Percentiles rank a stretch among this genome's conserved stretches.
These are phyloP conservation scores for Datnioides undecimradiatus DNA, from an alignment of 2,113 vertebrate genomes.

Conservation along the genomic window DNA sequence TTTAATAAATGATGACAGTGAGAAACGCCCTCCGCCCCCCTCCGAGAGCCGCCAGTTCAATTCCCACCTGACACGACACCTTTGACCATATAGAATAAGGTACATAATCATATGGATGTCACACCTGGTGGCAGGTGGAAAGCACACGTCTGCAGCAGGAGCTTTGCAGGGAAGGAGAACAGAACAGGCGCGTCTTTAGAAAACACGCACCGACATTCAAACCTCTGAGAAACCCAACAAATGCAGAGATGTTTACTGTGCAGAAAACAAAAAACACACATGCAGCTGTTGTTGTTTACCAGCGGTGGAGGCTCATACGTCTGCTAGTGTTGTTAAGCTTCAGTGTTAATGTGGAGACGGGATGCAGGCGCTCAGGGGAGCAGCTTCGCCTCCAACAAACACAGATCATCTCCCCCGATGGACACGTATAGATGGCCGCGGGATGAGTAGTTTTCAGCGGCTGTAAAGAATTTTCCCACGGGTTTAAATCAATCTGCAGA, in stretches of 20 bases:
- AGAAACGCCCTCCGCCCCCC: conserved; percentile 25
- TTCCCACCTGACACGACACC: conserved; percentile 69
- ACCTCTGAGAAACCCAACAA: background rate
- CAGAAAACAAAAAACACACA: too few relatives aligned
- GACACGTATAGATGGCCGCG: background rate
- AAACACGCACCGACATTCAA: background rate
- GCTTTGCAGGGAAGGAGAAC: background rate
- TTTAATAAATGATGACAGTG: conserved; percentile 41
- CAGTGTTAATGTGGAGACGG: background rate
- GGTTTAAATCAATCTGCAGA: conserved; percentile 8
- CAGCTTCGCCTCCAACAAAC: background rate
- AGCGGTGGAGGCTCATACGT: conserved; percentile 1
- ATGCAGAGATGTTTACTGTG: background rate
- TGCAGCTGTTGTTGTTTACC: background rate
- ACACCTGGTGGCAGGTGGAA: conserved; percentile 38
- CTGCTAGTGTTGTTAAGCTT: conserved; percentile 11
- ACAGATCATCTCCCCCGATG: background rate
- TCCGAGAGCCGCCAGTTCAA: conserved; percentile 44
- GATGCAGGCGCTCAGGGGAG: background rate
- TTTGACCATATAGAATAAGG: conserved; percentile 43
- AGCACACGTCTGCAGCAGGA: conserved; percentile 4
- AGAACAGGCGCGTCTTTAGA: too few relatives aligned
- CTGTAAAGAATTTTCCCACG: background rate
- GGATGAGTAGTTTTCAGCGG: background rate
- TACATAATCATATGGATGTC: conserved; percentile 51